Evolutionary conservation across 2,113 vertebrate species (phyloP).

Genomic region (Semnornis frantzii): DNA sequence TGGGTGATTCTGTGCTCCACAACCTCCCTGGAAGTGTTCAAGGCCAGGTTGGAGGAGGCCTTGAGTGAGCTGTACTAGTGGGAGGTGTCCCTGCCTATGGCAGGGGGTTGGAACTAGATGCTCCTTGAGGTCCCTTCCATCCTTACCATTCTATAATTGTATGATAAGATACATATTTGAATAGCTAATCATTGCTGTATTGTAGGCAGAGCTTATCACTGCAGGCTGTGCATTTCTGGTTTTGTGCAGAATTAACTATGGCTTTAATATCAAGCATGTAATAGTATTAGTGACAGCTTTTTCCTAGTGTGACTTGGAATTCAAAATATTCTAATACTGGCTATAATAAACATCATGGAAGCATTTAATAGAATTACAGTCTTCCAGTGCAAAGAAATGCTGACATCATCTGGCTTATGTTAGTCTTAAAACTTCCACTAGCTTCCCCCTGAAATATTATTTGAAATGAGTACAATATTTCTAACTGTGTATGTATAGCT

Average conservation of each 20-base stretch:
- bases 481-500: not conserved
- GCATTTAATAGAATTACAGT: not conserved
- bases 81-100: too few relatives aligned
- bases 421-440: not conserved
- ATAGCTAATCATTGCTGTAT: not conserved
- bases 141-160: too few relatives aligned
- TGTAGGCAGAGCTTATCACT: not conserved
- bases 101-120: too few relatives aligned
- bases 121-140: too few relatives aligned
- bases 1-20: too few relatives aligned
- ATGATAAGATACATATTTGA: not conserved
- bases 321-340: not conserved
- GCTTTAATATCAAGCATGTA: not conserved
- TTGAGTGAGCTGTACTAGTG: too few relatives aligned
- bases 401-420: rapidly evolving
- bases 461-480: not conserved
- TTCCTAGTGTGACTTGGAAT: not conserved
- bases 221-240: not conserved
- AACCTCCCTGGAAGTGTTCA: too few relatives aligned
- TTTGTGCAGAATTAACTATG: not conserved
- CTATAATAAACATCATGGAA: not conserved
- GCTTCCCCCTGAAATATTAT: not conserved
- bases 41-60: too few relatives aligned
- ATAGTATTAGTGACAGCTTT: not conserved
- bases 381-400: not conserved